Conservation (phyloP, 2,888 invertebrate genomes). For the Blastobasis adustella region DNA sequence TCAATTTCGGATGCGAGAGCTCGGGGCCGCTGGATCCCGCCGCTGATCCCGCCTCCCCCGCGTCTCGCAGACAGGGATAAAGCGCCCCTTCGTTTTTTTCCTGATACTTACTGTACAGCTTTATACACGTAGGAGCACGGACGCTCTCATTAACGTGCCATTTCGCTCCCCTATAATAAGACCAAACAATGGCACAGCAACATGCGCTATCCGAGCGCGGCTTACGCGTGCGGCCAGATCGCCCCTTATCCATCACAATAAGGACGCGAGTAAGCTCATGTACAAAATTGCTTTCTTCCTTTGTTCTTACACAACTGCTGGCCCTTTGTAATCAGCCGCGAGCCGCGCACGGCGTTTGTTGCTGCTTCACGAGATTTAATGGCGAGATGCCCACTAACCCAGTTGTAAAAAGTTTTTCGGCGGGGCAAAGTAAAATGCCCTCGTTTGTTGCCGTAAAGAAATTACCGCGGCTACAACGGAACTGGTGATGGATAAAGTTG, state of each 20-base stretch:
- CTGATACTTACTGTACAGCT: slow-evolving; percentile 11
- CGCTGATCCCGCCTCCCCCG: slow-evolving; percentile 19
- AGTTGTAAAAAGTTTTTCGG: neutral
- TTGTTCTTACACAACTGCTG: slow-evolving; percentile 34
- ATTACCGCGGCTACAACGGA: neutral
- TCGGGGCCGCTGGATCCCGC: too few relatives aligned
- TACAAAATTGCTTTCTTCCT: slow-evolving; percentile 36
- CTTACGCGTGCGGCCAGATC: slow-evolving; percentile 18
- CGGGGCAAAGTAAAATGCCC: neutral
- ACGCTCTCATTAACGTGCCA: slow-evolving; percentile 52
- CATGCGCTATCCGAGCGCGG: slow-evolving; percentile 6
- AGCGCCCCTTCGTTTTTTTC: slow-evolving; percentile 42
- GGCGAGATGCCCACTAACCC: slow-evolving; percentile 10
- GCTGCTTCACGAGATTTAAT: slow-evolving; percentile 43
- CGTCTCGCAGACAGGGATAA: slow-evolving; percentile 30
- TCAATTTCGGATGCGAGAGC: neutral
- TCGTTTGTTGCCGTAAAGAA: neutral
- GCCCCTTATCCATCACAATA: slow-evolving; percentile 23
- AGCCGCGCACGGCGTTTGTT: slow-evolving; percentile 33
- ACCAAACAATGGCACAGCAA: slow-evolving; percentile 34
- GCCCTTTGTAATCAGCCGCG: slow-evolving; percentile 29
- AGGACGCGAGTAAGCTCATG: slow-evolving; percentile 18
- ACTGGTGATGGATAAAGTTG: too few relatives aligned
- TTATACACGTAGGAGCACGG: slow-evolving; percentile 25
- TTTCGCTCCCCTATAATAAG: slow-evolving; percentile 42